Conservation (phyloP, 2,797 vertebrate genomes). For the Rhinichthys osculus region DNA sequence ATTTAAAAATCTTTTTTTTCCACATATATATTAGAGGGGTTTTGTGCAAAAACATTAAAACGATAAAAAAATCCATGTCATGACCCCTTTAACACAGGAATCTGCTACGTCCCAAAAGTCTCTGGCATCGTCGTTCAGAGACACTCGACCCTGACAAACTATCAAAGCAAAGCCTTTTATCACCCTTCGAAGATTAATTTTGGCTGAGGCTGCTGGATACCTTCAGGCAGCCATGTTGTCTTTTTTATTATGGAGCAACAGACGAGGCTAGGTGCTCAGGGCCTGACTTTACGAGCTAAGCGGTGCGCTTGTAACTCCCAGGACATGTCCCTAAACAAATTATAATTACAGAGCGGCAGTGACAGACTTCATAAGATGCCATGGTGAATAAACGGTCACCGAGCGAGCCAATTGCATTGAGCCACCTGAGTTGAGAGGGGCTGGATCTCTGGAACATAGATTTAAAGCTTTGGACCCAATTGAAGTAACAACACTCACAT, state of each 20-base stretch:
- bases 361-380: constrained; percentile 32
- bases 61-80: too few relatives aligned
- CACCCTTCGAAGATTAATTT: constrained; percentile 74
- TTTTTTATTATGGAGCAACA: constrained; percentile 74
- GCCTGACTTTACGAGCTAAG: constrained; percentile 28
- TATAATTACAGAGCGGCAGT: constrained; percentile 38
- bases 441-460: constrained; percentile 51
- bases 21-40: too few relatives aligned
- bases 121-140: constrained; percentile 72
- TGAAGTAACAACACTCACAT: constrained; percentile 77
- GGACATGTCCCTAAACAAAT: constrained; percentile 46
- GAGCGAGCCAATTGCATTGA: constrained; percentile 65
- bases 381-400: constrained; percentile 14
- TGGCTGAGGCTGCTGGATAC: constrained; percentile 66
- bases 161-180: constrained; percentile 74
- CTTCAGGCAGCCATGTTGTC: constrained; percentile 74
- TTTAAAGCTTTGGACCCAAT: constrained; percentile 68
- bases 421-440: constrained; percentile 53
- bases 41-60: too few relatives aligned
- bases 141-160: constrained; percentile 51
- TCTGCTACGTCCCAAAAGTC: constrained; percentile 69
- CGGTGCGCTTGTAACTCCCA: constrained; percentile 11
- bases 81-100: constrained; percentile 53
- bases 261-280: constrained; percentile 15
- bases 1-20: too few relatives aligned